Percentiles rank a stretch among this genome's conserved stretches.
These are phyloP conservation scores for Abscondita cerata DNA, from an alignment of 2,888 invertebrate species.

Conservation along the genomic window DNA sequence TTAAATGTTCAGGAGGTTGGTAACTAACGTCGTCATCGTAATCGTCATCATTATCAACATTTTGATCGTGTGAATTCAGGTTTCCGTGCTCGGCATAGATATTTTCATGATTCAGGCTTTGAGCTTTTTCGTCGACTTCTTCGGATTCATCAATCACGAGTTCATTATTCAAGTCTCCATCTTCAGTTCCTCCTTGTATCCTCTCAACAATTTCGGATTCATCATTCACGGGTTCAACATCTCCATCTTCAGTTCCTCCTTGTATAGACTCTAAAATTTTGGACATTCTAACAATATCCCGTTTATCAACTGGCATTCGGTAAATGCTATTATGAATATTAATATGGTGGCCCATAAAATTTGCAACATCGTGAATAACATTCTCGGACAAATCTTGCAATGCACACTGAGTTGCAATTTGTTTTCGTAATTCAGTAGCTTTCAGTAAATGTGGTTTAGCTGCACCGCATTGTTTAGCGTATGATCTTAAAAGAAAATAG, in stretches of 20 bases:
- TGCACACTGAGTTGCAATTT: constrained; percentile 3
- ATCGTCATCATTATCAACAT: too few relatives aligned
- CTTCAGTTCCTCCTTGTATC: background rate
- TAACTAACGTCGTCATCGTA: too few relatives aligned
- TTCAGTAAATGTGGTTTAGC: background rate
- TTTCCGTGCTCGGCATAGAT: too few relatives aligned
- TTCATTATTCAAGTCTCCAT: too few relatives aligned
- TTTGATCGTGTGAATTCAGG: too few relatives aligned
- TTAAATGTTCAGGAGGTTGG: too few relatives aligned
- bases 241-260: too few relatives aligned
- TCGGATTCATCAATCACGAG: too few relatives aligned
- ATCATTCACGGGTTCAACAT: too few relatives aligned
- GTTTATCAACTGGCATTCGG: background rate
- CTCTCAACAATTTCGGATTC: background rate
- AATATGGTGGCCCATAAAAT: constrained; percentile 4
- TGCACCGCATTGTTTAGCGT: background rate
- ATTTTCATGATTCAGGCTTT: too few relatives aligned
- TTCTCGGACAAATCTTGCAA: background rate
- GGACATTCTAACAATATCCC: constrained; percentile 3
- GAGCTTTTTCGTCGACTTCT: too few relatives aligned
- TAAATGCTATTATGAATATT: constrained; percentile 1
- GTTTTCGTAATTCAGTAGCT: background rate
- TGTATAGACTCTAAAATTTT: background rate
- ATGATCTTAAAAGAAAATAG: background rate
- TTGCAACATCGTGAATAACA: background rate